Percentiles rank a stretch among this genome's conserved stretches.
phyloP scores from a whole-genome alignment of 2,888 invertebrate species.

The Drosophila leonis region DNA sequence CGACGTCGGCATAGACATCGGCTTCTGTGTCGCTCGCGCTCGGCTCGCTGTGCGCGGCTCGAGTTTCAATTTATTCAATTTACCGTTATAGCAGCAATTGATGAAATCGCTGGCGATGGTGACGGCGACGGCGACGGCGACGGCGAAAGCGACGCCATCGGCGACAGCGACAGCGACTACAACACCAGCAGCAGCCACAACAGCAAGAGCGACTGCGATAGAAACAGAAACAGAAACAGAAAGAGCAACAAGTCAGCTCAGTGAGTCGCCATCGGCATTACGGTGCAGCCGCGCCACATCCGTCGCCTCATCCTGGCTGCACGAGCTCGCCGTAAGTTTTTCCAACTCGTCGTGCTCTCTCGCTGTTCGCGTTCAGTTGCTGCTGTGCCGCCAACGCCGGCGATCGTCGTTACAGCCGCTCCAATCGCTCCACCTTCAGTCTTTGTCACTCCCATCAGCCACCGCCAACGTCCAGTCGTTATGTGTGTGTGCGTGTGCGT shows the following conservation, averaged over 20 bases:
- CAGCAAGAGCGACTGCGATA: not conserved
- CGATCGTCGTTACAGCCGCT: slow-evolving; percentile 38
- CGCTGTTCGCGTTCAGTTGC: slow-evolving; percentile 58
- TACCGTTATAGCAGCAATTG: slow-evolving; percentile 78
- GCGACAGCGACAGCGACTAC: slow-evolving; percentile 20
- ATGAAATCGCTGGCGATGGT: slow-evolving; percentile 53
- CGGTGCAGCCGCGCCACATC: slow-evolving; percentile 60
- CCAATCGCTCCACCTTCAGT: slow-evolving; percentile 31
- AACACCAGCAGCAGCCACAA: slow-evolving; percentile 5
- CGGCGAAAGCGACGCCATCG: slow-evolving; percentile 9
- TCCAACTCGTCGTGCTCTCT: slow-evolving; percentile 4
- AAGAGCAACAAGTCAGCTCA: slow-evolving; percentile 24
- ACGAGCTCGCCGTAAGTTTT: slow-evolving; percentile 63
- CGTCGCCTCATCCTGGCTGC: slow-evolving; percentile 71
- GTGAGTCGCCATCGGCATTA: slow-evolving; percentile 49
- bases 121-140: slow-evolving; percentile 9
- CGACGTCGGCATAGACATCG: not conserved
- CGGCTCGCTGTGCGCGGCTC: slow-evolving; percentile 38
- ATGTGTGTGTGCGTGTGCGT: slow-evolving; percentile 48
- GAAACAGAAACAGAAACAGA: not conserved
- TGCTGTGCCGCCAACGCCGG: slow-evolving; percentile 45
- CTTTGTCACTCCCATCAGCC: slow-evolving; percentile 13
- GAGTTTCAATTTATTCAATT: slow-evolving; percentile 79
- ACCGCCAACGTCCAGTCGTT: slow-evolving; percentile 36
- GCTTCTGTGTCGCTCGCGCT: slow-evolving; percentile 19